Base-by-base conservation (phyloP, 2,888 invertebrate genomes). In the Limnephilus rhombicus region DNA sequence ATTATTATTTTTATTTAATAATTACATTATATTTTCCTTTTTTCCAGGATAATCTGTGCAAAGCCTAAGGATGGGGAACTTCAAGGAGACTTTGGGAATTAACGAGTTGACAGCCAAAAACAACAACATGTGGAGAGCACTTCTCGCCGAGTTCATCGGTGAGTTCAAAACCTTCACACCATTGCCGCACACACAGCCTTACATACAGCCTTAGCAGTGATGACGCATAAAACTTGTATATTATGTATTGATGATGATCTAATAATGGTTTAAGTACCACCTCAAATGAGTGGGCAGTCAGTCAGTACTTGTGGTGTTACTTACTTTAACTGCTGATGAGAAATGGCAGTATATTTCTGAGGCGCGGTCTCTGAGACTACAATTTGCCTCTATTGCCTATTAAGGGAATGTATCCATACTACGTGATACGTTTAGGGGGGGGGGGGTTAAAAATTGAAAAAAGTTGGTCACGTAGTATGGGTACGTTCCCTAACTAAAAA, bases 121-220 rank as follows among this genome's bases (percentile, higher is more conserved):
- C 34, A 96, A 96, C n/a, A 96, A 96, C 34, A 96, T 99, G 92
- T 98, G 98, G 97, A 98, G 97, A 94, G 98, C 98, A 0, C 96
- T 99, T 37, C 95, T 98, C 13, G 99, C 98, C 0, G 99, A 99
- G 95, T 98, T 98, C 94, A 95, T 99, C 15, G 99, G 97, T 96
- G 95, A 95, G 94, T 90, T 49, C 15, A 15, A 18, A 13, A 29
- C 18, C 12, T 34, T 82, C 34, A 34, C 9, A 34, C 82, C 18
- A 82, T 81, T 81, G 81, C 53, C 18, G 3, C 49, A 49, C 13
- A 13, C 49, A 49, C 13, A 45, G 12, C 12, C 11, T 12, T 13
- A 49, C 3, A 3, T 15, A 49, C 18, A 53, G 18, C 53, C 53
- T 53, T 18, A 3, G 5, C 3, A 18, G 18, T 53, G 53, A 53